phyloP scores from a whole-genome alignment of 2,888 invertebrate genomes.

The Parnassius apollo region DNA sequence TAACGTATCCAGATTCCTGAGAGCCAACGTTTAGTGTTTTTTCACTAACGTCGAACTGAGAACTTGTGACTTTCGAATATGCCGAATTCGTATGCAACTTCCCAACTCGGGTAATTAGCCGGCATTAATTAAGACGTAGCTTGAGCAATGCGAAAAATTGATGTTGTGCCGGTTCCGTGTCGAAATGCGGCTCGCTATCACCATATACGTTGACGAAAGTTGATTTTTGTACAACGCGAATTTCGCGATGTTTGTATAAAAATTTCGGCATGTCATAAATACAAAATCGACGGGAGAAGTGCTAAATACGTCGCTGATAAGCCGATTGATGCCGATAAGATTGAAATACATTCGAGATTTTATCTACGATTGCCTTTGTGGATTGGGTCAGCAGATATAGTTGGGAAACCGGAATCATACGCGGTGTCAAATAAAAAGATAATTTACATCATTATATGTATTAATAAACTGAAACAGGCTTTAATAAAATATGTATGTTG shows the following conservation, averaged over 20 bases:
- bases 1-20: too few relatives aligned
- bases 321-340: conserved; percentile 13
- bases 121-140: conserved; percentile 40
- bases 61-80: too few relatives aligned
- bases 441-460: not conserved
- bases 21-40: too few relatives aligned
- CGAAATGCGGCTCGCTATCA: conserved; percentile 47
- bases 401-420: not conserved
- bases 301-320: conserved; percentile 18
- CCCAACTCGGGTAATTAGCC: conserved; percentile 39
- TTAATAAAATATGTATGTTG: not conserved
- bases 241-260: conserved; percentile 60
- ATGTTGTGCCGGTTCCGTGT: conserved; percentile 36
- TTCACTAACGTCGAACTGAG: too few relatives aligned
- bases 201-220: conserved; percentile 72
- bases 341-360: conserved; percentile 7
- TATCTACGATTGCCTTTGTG: not conserved
- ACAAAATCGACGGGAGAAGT: conserved; percentile 15
- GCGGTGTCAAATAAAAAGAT: not conserved
- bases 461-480: not conserved
- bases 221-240: conserved; percentile 50
- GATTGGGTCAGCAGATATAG: not conserved
- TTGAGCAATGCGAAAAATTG: conserved; percentile 17
- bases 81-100: too few relatives aligned
- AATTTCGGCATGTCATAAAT: conserved; percentile 25